These are phyloP conservation scores for Erpobdella octoculata DNA, from an alignment of 2,888 invertebrate genomes.

Conservation along the genomic window DNA sequence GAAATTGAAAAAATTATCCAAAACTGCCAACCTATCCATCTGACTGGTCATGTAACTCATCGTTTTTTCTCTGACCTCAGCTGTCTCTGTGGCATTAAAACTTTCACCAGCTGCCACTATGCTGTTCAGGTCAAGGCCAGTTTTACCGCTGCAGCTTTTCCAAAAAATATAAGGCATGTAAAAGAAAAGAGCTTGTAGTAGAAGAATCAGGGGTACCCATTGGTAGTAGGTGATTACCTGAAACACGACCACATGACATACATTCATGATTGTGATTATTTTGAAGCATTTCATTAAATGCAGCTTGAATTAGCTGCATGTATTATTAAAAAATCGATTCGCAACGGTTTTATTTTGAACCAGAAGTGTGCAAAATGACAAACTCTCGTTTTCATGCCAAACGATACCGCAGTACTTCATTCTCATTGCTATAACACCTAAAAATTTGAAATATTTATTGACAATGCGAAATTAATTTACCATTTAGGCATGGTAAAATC, in stretches of 20 bases:
- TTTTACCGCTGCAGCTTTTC: conserved; percentile 46
- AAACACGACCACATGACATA: background rate
- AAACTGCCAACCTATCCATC: conserved; percentile 24
- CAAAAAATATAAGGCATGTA: conserved; percentile 54
- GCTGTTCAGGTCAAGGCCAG: conserved; percentile 30
- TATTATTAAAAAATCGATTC: no score
- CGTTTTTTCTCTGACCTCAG: conserved; percentile 28
- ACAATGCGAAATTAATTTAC: no score
- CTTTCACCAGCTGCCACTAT: conserved; percentile 28
- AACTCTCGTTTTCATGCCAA: no score
- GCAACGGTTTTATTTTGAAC: no score
- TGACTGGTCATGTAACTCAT: conserved; percentile 28
- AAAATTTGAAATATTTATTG: no score
- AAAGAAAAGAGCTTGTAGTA: conserved; percentile 54
- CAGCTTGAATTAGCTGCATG: no score
- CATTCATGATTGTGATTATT: background rate
- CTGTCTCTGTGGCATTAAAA: conserved; percentile 29
- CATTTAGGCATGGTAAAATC: no score
- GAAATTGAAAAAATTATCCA: no score
- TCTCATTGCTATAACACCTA: no score
- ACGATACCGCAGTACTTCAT: no score
- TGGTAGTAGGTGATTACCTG: conserved; percentile 53
- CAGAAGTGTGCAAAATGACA: no score
- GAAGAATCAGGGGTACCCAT: conserved; percentile 51
- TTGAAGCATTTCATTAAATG: no score